Base-by-base conservation (phyloP, 2,113 vertebrate genomes). In the Mastomys coucha region DNA sequence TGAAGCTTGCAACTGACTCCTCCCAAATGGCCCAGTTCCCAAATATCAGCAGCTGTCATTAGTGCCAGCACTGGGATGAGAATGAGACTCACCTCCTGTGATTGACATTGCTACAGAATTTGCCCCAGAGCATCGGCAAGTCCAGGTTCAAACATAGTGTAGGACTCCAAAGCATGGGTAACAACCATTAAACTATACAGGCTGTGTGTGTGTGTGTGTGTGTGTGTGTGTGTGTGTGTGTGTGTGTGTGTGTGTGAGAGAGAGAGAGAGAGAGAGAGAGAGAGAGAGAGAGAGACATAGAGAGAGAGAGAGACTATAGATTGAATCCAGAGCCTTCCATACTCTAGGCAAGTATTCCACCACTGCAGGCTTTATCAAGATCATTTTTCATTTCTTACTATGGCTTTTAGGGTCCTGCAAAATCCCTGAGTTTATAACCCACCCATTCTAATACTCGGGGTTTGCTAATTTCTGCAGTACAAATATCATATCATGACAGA, bases 381-480 rank as follows among this genome's bases (percentile, higher is more conserved):
- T 53, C 28, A 31, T 49, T 2, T 4, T 76, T 87, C 60, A 85
- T n/a, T 76, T 81, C 7, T 80, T 90, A 31, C 60, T 5, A 24
- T 69, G 45, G 51, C 31, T 75, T 87, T 17, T 28, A 53, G 94
- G 33, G 24, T 49, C 53, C 72, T 95, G 51, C 14, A 88, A 85
- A 89, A 94, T 67, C 84, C 88, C 87, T 14, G 77, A 24, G 72
- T 58, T 75, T 72, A 77, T 58, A 91, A 80, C 22, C 49, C 63
- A 89, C 65, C 90, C 42, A 39, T n/a, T 73, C 26, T 65, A 56
- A 49, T 7, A 63, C 36, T 67, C 45, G 51, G 60, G 26, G 49
- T n/a, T 56, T 94, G 78, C 56, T 87, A 58, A 19, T 72, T 88
- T 94, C 76, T 65, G 11, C 49, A 73, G 75, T 78, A 16, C 73